A percentile compares a stretch with the other conserved stretches of the same genome.
These are phyloP conservation scores for Drosophila nigrodunni DNA, from an alignment of 1,140 invertebrate genomes.

Conservation along the genomic window DNA sequence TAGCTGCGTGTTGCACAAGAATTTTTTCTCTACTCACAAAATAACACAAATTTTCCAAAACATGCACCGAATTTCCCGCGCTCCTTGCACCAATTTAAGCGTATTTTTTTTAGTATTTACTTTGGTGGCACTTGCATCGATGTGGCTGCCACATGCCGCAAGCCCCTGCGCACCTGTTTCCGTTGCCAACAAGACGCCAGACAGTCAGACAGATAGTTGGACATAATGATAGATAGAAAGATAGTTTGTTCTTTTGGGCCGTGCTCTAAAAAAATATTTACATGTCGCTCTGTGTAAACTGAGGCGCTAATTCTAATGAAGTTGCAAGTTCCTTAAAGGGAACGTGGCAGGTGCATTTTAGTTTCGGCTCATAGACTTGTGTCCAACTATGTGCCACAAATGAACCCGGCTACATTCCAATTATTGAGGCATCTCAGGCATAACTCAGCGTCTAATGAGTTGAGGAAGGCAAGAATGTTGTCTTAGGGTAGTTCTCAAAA, in stretches of 20 bases:
- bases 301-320: slow-evolving; percentile 71
- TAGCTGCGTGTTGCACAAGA: slow-evolving; percentile 60
- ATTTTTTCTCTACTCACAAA: slow-evolving; percentile 55
- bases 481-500: slow-evolving; percentile 15
- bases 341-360: slow-evolving; percentile 68
- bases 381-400: slow-evolving; percentile 23
- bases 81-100: slow-evolving; percentile 34
- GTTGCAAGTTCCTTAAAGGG: slow-evolving; percentile 44
- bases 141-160: slow-evolving; percentile 22
- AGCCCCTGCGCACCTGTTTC: slow-evolving; percentile 66
- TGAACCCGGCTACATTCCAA: slow-evolving; percentile 34
- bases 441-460: slow-evolving; percentile 58
- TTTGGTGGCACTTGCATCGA: slow-evolving; percentile 61
- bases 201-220: slow-evolving; percentile 3
- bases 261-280: slow-evolving; percentile 61
- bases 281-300: slow-evolving; percentile 35
- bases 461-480: not conserved
- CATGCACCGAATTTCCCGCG: slow-evolving; percentile 34
- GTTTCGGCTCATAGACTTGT: slow-evolving; percentile 33
- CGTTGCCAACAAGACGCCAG: slow-evolving; percentile 59
- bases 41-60: slow-evolving; percentile 19
- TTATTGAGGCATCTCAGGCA: slow-evolving; percentile 41
- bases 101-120: slow-evolving; percentile 42
- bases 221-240: slow-evolving; percentile 16
- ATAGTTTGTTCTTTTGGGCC: slow-evolving; percentile 15